These are phyloP conservation scores for Amorpha juglandis DNA, from an alignment of 2,888 invertebrate species.

Conservation along the genomic window DNA sequence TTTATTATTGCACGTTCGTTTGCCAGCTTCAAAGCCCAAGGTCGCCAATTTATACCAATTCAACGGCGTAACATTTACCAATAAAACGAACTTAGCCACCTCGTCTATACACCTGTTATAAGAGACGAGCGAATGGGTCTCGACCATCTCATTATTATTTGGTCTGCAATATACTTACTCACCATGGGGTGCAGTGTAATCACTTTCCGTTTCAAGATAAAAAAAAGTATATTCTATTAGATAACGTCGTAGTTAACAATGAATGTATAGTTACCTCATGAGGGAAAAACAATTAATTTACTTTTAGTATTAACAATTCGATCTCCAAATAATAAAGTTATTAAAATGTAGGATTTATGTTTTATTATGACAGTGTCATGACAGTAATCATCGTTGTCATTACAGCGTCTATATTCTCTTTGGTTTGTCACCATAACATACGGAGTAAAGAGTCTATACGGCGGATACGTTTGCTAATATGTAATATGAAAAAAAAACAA, in stretches of 20 bases:
- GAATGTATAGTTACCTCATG: conserved; percentile 9
- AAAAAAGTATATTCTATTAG: background rate
- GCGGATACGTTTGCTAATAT: too few species aligned
- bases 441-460: too few species aligned
- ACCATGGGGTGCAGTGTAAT: too few species aligned
- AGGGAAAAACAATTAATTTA: background rate
- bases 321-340: background rate
- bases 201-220: too few species aligned
- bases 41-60: conserved; percentile 12
- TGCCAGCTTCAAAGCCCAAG: conserved; percentile 20
- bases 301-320: background rate
- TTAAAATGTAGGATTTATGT: background rate
- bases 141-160: too few species aligned
- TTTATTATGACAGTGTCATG: too few species aligned
- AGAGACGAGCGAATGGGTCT: too few species aligned
- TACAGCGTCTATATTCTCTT: too few species aligned
- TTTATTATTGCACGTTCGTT: conserved; percentile 54
- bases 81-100: conserved; percentile 1
- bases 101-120: background rate
- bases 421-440: too few species aligned
- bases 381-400: too few species aligned
- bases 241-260: background rate
- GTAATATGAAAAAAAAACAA: too few species aligned
- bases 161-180: too few species aligned
- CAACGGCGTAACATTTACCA: background rate